A percentile compares a stretch with the other conserved stretches of the same genome.
phyloP scores from a whole-genome alignment of 2,888 invertebrate genomes.

The Phengaris arion region DNA sequence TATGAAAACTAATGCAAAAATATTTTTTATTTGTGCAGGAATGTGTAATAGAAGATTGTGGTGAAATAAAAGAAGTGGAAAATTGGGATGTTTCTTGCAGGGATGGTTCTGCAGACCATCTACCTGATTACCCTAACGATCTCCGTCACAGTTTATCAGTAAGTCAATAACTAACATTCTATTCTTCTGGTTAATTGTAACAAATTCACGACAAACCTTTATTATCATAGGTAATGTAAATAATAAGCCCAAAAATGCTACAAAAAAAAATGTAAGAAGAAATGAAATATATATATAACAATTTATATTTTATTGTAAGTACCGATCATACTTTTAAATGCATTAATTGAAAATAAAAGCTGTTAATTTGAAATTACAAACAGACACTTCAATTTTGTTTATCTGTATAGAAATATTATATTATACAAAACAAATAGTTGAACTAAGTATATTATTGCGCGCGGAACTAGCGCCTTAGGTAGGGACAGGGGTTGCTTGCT shows the following conservation, averaged over 20 bases:
- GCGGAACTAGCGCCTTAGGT: too few relatives aligned
- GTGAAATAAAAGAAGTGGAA: conserved; percentile 78
- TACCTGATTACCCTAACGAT: conserved; percentile 89
- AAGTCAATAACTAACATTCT: conserved; percentile 37
- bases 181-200: neutral
- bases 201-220: neutral
- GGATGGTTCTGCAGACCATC: conserved; percentile 85
- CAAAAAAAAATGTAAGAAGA: neutral
- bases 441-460: too few relatives aligned
- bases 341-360: too few relatives aligned
- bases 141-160: conserved; percentile 53
- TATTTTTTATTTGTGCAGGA: conserved; percentile 61
- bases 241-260: neutral
- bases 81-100: conserved; percentile 82
- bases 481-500: too few relatives aligned
- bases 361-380: too few relatives aligned
- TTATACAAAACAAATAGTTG: too few relatives aligned
- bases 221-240: neutral
- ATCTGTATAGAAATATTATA: too few relatives aligned
- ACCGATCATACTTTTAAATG: too few relatives aligned
- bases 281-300: too few relatives aligned
- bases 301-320: too few relatives aligned
- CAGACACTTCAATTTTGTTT: too few relatives aligned
- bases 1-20: neutral
- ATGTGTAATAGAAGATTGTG: conserved; percentile 85